A percentile compares a stretch with the other conserved stretches of the same genome.
Evolutionary conservation across 2,797 vertebrate genomes (phyloP).

Genomic region (Netta rufina): DNA sequence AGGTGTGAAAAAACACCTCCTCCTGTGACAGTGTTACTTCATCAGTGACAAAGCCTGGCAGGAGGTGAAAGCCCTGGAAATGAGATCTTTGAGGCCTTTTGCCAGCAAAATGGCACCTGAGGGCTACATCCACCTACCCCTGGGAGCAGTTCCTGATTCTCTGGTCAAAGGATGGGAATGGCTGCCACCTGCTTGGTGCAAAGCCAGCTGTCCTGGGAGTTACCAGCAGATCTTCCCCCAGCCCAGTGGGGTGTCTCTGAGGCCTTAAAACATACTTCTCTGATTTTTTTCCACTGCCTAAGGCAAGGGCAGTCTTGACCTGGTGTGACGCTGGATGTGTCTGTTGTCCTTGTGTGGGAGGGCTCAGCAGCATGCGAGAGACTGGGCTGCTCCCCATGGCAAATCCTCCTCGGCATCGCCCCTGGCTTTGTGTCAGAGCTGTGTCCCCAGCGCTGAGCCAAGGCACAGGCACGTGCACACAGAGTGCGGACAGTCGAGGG

Average conservation of each 20-base stretch:
- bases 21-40: background rate
- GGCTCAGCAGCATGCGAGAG: rapidly evolving
- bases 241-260: background rate
- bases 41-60: background rate
- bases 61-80: constrained; percentile 22
- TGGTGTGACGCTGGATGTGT: no score
- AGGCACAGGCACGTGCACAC: rapidly evolving
- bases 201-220: background rate
- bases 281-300: background rate
- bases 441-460: background rate
- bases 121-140: background rate
- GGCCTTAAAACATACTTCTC: background rate
- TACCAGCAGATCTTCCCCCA: background rate
- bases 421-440: background rate
- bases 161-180: background rate
- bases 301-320: background rate
- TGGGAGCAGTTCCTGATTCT: background rate
- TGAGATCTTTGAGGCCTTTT: constrained; percentile 8
- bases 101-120: background rate
- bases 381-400: background rate
- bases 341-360: background rate
- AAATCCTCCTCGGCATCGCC: background rate
- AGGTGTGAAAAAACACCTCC: background rate
- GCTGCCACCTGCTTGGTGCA: background rate
- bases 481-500: rapidly evolving